These are phyloP conservation scores for Prorops nasuta DNA, from an alignment of 1,140 invertebrate species.

Conservation along the genomic window DNA sequence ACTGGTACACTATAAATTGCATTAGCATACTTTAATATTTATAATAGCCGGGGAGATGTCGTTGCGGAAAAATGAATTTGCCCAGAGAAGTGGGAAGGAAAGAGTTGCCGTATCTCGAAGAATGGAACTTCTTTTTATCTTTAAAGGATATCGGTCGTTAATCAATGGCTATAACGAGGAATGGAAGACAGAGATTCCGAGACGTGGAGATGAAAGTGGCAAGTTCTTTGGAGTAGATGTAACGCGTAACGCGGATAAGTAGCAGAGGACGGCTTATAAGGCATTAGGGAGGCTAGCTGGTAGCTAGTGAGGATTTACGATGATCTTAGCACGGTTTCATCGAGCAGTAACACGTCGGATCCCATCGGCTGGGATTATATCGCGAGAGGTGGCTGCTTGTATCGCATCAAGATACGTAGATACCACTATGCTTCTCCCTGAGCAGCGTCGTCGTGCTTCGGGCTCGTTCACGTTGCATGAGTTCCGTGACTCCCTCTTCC, in stretches of 20 bases:
- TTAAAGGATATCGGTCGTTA: too few species aligned
- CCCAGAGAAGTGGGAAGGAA: too few species aligned
- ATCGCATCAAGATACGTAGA: constrained; percentile 51
- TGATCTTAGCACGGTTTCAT: constrained; percentile 46
- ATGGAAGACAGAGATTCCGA: too few species aligned
- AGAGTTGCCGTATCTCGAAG: too few species aligned
- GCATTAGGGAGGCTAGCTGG: constrained; percentile 43
- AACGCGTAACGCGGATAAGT: constrained; percentile 6
- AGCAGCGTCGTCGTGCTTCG: constrained; percentile 41
- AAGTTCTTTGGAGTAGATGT: too few species aligned
- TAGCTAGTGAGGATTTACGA: constrained; percentile 53
- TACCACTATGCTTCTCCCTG: constrained; percentile 33
- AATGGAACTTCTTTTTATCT: too few species aligned
- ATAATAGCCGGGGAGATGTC: too few species aligned
- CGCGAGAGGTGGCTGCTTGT: constrained; percentile 47
- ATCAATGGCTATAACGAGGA: too few species aligned
- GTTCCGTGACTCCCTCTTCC: constrained; percentile 48
- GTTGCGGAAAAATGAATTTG: too few species aligned
- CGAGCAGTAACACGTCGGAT: constrained; percentile 44
- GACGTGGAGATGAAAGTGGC: too few species aligned
- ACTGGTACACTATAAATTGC: too few species aligned
- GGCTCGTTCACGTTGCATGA: constrained; percentile 49
- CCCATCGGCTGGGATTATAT: constrained; percentile 52
- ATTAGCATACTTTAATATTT: too few species aligned
- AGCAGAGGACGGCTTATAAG: constrained; percentile 34